Evolutionary conservation across 2,113 vertebrate genomes (phyloP), one percentile per base, ranked within the genome.

Genomic region (Passer domesticus): DNA sequence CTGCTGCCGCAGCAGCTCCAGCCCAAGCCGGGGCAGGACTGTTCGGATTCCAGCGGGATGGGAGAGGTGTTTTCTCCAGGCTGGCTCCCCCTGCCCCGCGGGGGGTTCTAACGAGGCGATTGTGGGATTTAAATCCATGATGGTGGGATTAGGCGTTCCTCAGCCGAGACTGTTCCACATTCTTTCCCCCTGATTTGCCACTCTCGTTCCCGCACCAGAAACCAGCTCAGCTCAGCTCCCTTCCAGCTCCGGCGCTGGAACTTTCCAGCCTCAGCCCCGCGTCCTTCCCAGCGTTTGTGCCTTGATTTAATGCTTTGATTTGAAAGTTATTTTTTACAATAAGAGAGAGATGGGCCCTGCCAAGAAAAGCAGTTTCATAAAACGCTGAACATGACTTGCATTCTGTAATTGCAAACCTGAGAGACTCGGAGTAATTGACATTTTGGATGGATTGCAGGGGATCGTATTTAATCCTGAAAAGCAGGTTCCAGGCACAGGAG

Each of bases 291-390:
- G 89, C 20, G 18, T 46, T 64, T 93, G 96, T 87, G 96, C 96
- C 96, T 97, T 97, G 95, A 97, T 97, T 97, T 98, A 97, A 95
- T 90, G 95, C 97, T 97, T 95, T 95, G 96, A 98, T 97, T 97
- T 94, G 95, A 82, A 97, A 97, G 97, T 97, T 98, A 97, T 96
- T 97, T 97, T 97, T 97, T 97, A 96, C 95, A 97, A 96, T 97
- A 96, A 95, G 94, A 78, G 93, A 93, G 94, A 83, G 94, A 94
- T 90, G 93, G 78, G 11, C 67, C 31, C 66, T 97, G 97, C 97
- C 97, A 98, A 97, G 96, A 95, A 97, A 97, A 98, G 96, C 97
- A 97, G 97, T 96, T 97, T 94, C 93, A 95, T 95, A 95, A 97
- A 97, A 96, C 67, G 92, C 96, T 96, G 96, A 97, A 97, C 97